Conservation (phyloP, 1,140 invertebrate genomes). For the Hycleus cichorii region DNA sequence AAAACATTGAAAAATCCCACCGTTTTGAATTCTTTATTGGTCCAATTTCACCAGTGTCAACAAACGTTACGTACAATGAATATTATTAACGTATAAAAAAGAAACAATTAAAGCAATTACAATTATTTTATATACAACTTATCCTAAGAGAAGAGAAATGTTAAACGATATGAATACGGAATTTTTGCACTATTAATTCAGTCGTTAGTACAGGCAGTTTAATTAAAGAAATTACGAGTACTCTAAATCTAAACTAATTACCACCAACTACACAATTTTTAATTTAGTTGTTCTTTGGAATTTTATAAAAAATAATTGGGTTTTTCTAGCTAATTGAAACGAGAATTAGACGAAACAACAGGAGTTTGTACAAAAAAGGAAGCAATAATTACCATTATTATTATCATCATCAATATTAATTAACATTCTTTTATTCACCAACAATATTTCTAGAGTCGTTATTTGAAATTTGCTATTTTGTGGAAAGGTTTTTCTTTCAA, state of each 20-base stretch:
- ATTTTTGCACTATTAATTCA: constrained; percentile 16
- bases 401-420: not conserved
- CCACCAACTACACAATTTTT: too few relatives aligned
- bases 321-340: not conserved
- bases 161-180: constrained; percentile 13
- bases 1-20: not conserved
- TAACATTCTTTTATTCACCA: not conserved
- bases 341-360: not conserved
- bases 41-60: constrained; percentile 20
- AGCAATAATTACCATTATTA: too few relatives aligned
- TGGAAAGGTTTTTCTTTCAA: too few relatives aligned
- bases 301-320: too few relatives aligned
- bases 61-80: constrained; percentile 9
- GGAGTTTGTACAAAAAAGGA: too few relatives aligned
- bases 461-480: too few relatives aligned
- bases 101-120: not conserved
- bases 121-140: constrained; percentile 10
- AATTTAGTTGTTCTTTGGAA: too few relatives aligned
- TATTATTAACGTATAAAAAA: constrained; percentile 13
- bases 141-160: not conserved
- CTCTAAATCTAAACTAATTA: too few relatives aligned
- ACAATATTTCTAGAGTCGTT: not conserved
- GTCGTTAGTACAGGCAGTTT: constrained; percentile 14
- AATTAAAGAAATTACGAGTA: not conserved
- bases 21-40: constrained; percentile 18